Evolutionary conservation across 2,113 vertebrate species (phyloP).

Genomic region (Hippolais icterina): DNA sequence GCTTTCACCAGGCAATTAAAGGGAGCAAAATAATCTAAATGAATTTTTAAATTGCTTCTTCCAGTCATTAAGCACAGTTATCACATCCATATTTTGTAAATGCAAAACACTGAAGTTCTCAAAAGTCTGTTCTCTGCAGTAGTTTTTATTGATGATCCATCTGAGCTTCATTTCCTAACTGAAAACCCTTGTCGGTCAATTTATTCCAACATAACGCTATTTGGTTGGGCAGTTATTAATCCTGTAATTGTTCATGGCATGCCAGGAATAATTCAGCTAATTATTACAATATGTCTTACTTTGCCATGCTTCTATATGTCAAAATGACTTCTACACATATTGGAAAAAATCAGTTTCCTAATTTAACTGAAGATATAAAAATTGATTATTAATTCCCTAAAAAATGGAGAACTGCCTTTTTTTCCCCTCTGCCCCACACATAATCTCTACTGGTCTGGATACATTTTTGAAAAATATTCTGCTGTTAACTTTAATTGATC

Average conservation of each 20-base stretch:
- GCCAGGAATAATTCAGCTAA: conserved; percentile 81
- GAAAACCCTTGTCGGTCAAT: conserved; percentile 80
- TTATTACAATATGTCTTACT: conserved; percentile 82
- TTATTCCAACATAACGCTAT: conserved; percentile 78
- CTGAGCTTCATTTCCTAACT: conserved; percentile 78
- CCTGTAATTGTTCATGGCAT: conserved; percentile 78
- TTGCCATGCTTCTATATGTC: conserved; percentile 67
- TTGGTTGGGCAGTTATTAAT: conserved; percentile 78
- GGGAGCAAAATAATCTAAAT: conserved; percentile 70
- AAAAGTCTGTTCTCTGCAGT: conserved; percentile 58
- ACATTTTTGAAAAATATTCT: conserved; percentile 48
- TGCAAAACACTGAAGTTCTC: conserved; percentile 64
- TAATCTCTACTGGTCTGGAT: conserved; percentile 9
- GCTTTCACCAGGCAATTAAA: conserved; percentile 70
- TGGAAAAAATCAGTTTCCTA: conserved; percentile 45
- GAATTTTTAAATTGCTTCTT: conserved; percentile 74
- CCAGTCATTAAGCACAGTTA: conserved; percentile 72
- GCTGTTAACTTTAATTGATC: conserved; percentile 55
- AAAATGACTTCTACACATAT: conserved; percentile 54
- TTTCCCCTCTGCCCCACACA: not conserved
- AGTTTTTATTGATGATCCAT: conserved; percentile 78
- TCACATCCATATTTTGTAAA: conserved; percentile 67
- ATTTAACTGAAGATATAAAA: conserved; percentile 59
- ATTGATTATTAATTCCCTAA: conserved; percentile 58
- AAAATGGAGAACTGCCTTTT: not conserved